Percentiles rank a stretch among this genome's conserved stretches.
These are phyloP conservation scores for Pampusana beccarii DNA, from an alignment of 2,113 vertebrate species.

Conservation along the genomic window DNA sequence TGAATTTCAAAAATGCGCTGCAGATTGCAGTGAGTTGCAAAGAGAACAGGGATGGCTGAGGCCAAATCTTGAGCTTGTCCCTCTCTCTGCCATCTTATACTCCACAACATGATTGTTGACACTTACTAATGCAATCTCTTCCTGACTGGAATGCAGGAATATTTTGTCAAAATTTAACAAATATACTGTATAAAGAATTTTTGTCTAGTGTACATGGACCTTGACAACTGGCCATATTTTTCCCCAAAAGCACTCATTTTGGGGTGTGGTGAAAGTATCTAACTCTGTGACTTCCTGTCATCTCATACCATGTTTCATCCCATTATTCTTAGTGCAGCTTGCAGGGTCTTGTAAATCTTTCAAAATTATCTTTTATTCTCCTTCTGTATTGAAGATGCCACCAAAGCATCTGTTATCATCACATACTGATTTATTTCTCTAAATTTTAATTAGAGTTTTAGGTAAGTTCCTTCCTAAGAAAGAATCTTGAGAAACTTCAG, in stretches of 20 bases:
- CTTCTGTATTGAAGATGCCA: neutral
- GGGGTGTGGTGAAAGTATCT: neutral
- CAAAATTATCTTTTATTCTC: neutral
- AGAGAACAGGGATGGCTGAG: neutral
- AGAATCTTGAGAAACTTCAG: neutral
- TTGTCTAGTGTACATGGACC: neutral
- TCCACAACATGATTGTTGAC: neutral
- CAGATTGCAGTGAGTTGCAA: neutral
- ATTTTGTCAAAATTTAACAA: neutral
- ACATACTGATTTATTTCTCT: fast-evolving
- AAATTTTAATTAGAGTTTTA: neutral
- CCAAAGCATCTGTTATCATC: neutral
- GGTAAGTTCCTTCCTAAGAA: neutral
- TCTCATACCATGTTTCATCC: neutral
- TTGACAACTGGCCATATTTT: neutral
- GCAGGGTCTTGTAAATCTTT: neutral
- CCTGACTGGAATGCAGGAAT: neutral
- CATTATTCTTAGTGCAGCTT: neutral
- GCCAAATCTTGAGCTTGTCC: neutral
- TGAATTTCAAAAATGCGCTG: neutral
- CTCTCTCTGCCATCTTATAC: neutral
- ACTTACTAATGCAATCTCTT: neutral
- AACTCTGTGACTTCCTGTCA: neutral
- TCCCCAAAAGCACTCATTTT: fast-evolving
- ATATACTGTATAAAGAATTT: neutral